These are phyloP conservation scores for Pammene aurita DNA, from an alignment of 2,888 invertebrate genomes.

Conservation along the genomic window DNA sequence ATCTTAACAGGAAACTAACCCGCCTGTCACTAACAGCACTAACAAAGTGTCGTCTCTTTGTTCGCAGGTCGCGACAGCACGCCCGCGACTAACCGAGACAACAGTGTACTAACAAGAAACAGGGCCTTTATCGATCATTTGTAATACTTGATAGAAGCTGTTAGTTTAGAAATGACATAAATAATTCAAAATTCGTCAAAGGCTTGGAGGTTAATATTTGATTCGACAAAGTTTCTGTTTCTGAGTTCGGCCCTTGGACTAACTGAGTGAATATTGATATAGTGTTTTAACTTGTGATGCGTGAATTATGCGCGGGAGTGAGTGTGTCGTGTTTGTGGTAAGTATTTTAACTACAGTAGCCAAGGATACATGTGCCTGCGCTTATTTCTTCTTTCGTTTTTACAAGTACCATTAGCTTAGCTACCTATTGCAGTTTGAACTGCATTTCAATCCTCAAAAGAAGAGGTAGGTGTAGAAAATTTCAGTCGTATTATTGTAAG, in stretches of 20 bases:
- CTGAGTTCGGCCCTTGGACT: slow-evolving; percentile 26
- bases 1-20: slow-evolving; percentile 61
- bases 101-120: slow-evolving; percentile 30
- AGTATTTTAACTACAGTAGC: slow-evolving; percentile 11
- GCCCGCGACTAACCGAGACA: slow-evolving; percentile 19
- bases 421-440: too few relatives aligned
- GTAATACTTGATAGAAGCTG: slow-evolving; percentile 20
- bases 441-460: too few relatives aligned
- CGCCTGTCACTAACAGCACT: slow-evolving; percentile 68
- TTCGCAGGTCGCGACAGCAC: slow-evolving; percentile 67
- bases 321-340: slow-evolving; percentile 34
- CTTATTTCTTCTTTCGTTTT: not conserved
- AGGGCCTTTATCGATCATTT: slow-evolving; percentile 23
- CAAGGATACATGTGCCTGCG: not conserved
- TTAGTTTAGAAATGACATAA: slow-evolving; percentile 38
- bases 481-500: too few relatives aligned
- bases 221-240: slow-evolving; percentile 40
- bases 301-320: slow-evolving; percentile 23
- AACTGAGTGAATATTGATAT: slow-evolving; percentile 33
- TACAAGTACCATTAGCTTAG: too few relatives aligned
- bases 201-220: slow-evolving; percentile 33
- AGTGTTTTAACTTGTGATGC: slow-evolving; percentile 36
- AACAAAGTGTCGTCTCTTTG: slow-evolving; percentile 74
- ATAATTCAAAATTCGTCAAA: slow-evolving; percentile 36
- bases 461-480: too few relatives aligned